Evolutionary conservation across 2,113 vertebrate species (phyloP).

Genomic region (Octodon degus): DNA sequence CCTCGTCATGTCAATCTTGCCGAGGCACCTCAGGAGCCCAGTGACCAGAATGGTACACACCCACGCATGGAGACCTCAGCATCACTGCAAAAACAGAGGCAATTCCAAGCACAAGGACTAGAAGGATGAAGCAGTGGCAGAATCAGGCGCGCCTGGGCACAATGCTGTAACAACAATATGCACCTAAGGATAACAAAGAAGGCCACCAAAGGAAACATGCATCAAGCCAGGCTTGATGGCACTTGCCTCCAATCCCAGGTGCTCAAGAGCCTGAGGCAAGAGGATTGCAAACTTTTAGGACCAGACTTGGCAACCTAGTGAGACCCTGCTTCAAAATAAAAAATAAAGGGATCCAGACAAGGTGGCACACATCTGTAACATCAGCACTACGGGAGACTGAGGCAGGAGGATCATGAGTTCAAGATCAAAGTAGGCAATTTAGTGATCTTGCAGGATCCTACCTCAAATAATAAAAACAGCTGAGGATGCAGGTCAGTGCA

Average conservation of each 20-base stretch:
- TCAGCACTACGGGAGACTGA: background rate
- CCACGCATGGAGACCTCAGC: background rate
- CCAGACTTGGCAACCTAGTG: background rate
- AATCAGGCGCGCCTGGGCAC: fast-evolving
- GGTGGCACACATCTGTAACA: background rate
- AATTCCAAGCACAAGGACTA: background rate
- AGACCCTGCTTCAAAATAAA: background rate
- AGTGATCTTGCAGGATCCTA: background rate
- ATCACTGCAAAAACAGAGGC: background rate
- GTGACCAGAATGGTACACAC: background rate
- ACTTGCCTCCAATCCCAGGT: background rate
- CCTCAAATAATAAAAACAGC: background rate
- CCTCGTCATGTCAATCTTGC: background rate
- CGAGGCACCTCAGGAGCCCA: background rate
- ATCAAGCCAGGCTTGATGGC: background rate
- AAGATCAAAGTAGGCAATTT: background rate
- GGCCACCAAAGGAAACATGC: background rate
- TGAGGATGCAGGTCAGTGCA: background rate
- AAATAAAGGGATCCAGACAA: background rate
- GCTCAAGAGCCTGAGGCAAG: background rate
- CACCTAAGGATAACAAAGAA: background rate
- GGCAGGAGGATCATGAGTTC: background rate
- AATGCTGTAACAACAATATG: background rate
- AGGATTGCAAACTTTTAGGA: background rate
- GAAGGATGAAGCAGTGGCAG: background rate